Conservation (phyloP, 2,888 invertebrate genomes). For the Troides oblongomaculatus region DNA sequence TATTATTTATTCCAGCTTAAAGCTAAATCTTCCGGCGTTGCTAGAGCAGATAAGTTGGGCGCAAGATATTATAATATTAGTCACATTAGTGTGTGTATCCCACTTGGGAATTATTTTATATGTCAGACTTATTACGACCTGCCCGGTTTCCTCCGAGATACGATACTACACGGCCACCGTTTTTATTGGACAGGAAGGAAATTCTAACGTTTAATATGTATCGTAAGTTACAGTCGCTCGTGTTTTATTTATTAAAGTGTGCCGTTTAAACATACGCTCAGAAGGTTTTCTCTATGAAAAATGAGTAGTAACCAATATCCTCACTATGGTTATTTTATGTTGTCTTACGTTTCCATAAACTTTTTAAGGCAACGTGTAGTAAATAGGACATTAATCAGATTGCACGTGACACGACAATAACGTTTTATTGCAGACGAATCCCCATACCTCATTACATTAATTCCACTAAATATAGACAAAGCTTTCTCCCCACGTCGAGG, state of each 20-base stretch:
- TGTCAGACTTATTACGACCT: conserved; percentile 74
- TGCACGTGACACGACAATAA: no score
- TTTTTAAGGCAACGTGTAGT: no score
- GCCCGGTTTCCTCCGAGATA: conserved; percentile 68
- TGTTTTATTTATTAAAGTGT: conserved; percentile 56
- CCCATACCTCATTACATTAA: no score
- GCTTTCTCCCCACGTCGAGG: no score
- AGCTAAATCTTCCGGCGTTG: conserved; percentile 74
- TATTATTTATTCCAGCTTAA: conserved; percentile 49
- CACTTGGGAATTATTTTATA: conserved; percentile 76
- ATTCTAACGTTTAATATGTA: conserved; percentile 71
- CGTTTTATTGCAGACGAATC: no score
- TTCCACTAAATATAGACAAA: no score
- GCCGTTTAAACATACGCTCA: conserved; percentile 37
- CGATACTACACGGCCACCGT: conserved; percentile 61
- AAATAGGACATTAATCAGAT: no score
- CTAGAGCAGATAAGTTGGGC: conserved; percentile 74
- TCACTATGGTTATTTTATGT: background rate
- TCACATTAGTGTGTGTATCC: conserved; percentile 78
- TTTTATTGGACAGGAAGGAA: conserved; percentile 80
- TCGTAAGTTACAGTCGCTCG: conserved; percentile 61
- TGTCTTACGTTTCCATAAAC: no score
- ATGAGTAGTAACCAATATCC: background rate
- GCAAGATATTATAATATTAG: conserved; percentile 78
- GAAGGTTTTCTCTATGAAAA: background rate